A percentile compares a stretch with the other conserved stretches of the same genome.
These are phyloP conservation scores for Labroides dimidiatus DNA, from an alignment of 2,797 vertebrate species.

Conservation along the genomic window DNA sequence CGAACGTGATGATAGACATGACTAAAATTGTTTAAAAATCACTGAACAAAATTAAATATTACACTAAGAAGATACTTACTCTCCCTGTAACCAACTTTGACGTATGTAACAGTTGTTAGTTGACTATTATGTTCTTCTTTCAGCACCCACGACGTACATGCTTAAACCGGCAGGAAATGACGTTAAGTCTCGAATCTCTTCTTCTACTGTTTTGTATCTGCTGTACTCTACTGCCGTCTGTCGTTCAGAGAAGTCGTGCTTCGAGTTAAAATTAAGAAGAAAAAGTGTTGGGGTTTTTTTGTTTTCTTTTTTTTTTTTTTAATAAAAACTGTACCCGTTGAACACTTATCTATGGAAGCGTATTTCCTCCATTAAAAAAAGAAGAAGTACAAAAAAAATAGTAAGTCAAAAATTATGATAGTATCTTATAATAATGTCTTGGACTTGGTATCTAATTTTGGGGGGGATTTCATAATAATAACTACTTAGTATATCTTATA, in stretches of 20 bases:
- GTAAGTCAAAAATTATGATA: too few relatives aligned
- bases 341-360: too few relatives aligned
- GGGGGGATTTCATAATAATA: too few relatives aligned
- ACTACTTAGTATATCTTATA: too few relatives aligned
- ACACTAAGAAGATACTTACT: fast-evolving
- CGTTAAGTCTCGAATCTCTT: background rate
- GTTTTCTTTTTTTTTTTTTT: too few relatives aligned
- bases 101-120: fast-evolving
- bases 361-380: too few relatives aligned
- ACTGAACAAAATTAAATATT: fast-evolving
- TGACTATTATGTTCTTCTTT: background rate
- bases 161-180: conserved; percentile 26
- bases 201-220: background rate
- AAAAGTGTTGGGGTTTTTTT: too few relatives aligned
- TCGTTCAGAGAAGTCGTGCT: background rate
- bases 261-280: too few relatives aligned
- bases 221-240: conserved; percentile 38
- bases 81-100: fast-evolving
- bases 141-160: background rate
- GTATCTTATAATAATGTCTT: too few relatives aligned
- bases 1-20: background rate
- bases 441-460: too few relatives aligned
- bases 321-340: too few relatives aligned
- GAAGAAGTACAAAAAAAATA: too few relatives aligned
- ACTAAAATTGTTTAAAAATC: fast-evolving